Conservation (phyloP, 1,140 invertebrate species). For the Drosophila ironensis region DNA sequence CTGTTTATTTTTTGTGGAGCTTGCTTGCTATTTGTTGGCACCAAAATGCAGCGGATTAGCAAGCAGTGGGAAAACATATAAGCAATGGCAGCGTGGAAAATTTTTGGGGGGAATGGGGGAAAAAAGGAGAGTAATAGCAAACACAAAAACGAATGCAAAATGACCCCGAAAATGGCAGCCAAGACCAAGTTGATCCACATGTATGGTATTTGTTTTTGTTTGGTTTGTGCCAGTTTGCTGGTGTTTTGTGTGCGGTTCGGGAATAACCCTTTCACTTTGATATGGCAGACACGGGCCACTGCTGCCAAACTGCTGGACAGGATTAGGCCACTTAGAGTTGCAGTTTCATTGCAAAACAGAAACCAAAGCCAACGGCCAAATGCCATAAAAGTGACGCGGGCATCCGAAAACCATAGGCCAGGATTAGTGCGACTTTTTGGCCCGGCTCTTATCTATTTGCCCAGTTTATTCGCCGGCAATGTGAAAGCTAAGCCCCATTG, state of each 20-base stretch:
- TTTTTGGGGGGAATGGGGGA: not conserved
- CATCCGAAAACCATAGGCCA: slow-evolving; percentile 28
- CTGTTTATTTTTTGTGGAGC: slow-evolving; percentile 36
- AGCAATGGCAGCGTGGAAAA: not conserved
- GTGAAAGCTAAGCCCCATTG: slow-evolving; percentile 67
- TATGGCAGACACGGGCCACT: slow-evolving; percentile 55
- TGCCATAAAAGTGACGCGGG: slow-evolving; percentile 66
- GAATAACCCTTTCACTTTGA: slow-evolving; percentile 72
- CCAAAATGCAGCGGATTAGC: slow-evolving; percentile 60
- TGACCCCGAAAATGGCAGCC: slow-evolving; percentile 44
- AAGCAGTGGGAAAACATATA: slow-evolving; percentile 41
- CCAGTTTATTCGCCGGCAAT: slow-evolving; percentile 41
- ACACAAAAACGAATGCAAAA: slow-evolving; percentile 62
- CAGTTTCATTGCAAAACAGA: no score
- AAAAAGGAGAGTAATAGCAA: slow-evolving; percentile 60
- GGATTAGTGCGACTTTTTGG: slow-evolving; percentile 35
- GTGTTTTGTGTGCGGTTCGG: slow-evolving; percentile 42
- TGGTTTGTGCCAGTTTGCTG: no score
- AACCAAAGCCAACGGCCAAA: slow-evolving; percentile 62
- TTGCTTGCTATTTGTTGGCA: no score
- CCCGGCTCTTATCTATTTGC: slow-evolving; percentile 9
- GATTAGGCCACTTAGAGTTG: slow-evolving; percentile 67
- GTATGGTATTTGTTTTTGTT: slow-evolving; percentile 8
- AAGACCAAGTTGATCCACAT: slow-evolving; percentile 2
- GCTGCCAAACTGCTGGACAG: slow-evolving; percentile 70